Percentiles rank a stretch among this genome's conserved stretches.
Conservation (phyloP, 2,113 vertebrate genomes). For the Sclerurus mexicanus region DNA sequence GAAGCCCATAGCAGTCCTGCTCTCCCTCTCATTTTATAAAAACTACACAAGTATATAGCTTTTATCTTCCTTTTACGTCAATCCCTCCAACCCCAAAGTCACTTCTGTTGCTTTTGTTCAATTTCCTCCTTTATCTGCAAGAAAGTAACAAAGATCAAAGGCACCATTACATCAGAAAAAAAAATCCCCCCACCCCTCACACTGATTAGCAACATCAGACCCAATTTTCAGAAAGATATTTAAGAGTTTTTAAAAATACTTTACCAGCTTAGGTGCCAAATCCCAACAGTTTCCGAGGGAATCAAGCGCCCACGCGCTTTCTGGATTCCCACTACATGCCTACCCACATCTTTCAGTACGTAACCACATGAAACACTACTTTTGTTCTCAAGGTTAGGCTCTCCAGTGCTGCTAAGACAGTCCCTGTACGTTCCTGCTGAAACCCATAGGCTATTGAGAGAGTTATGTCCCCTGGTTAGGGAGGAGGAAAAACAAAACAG, state of each 20-base stretch:
- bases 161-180: neutral
- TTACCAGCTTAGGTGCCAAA: constrained; percentile 49
- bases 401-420: neutral
- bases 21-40: neutral
- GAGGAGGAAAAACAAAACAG: neutral
- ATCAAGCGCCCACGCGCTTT: neutral
- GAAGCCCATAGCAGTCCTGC: neutral
- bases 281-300: constrained; percentile 33
- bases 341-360: neutral
- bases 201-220: neutral
- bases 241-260: constrained; percentile 22
- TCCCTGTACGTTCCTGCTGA: neutral
- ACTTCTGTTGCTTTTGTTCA: neutral
- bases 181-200: neutral
- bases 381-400: constrained; percentile 38
- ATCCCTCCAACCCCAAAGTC: neutral
- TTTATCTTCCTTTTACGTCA: constrained; percentile 19
- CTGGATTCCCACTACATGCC: constrained; percentile 48
- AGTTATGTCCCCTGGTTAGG: neutral
- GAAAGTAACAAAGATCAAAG: constrained; percentile 28
- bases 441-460: neutral
- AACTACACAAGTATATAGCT: neutral
- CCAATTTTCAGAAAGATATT: neutral
- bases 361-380: constrained; percentile 41
- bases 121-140: constrained; percentile 4